Evolutionary conservation across 2,888 invertebrate species (phyloP).

Genomic region (Polydrusus pterygomalis): DNA sequence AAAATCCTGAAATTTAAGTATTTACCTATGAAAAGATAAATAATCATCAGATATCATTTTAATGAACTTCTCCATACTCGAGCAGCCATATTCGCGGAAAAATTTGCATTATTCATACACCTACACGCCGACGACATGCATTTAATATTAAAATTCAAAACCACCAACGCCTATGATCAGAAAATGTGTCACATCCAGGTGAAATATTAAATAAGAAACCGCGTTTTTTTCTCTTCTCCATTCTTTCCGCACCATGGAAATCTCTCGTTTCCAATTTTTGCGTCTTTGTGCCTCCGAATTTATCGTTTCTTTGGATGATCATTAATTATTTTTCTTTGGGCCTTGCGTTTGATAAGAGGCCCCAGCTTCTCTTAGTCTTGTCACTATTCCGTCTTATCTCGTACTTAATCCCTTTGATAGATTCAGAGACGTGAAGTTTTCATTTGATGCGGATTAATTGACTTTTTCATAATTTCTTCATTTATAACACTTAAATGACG

Average conservation of each 20-base stretch:
- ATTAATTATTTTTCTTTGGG: constrained; percentile 57
- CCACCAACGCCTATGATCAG: constrained; percentile 26
- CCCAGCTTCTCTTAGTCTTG: constrained; percentile 51
- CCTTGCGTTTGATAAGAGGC: constrained; percentile 55
- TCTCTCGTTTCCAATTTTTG: constrained; percentile 57
- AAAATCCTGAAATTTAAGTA: too few species aligned
- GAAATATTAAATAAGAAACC: constrained; percentile 55
- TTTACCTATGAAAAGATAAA: constrained; percentile 16
- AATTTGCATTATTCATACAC: constrained; percentile 39
- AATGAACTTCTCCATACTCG: background rate
- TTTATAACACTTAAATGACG: constrained; percentile 20
- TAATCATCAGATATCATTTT: constrained; percentile 4
- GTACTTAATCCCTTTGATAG: constrained; percentile 54
- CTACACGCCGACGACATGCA: constrained; percentile 11
- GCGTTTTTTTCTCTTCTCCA: constrained; percentile 43
- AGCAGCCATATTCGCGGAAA: background rate
- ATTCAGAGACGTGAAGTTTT: constrained; percentile 49
- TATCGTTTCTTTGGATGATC: constrained; percentile 57
- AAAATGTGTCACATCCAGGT: constrained; percentile 52
- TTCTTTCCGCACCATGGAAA: constrained; percentile 51
- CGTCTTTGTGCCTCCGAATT: constrained; percentile 55
- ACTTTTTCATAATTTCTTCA: constrained; percentile 37
- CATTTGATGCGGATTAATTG: constrained; percentile 50
- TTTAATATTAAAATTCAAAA: constrained; percentile 45
- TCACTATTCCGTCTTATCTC: constrained; percentile 50